These are phyloP conservation scores for Pelochelys cantorii DNA, from an alignment of 2,797 vertebrate species.

Conservation along the genomic window DNA sequence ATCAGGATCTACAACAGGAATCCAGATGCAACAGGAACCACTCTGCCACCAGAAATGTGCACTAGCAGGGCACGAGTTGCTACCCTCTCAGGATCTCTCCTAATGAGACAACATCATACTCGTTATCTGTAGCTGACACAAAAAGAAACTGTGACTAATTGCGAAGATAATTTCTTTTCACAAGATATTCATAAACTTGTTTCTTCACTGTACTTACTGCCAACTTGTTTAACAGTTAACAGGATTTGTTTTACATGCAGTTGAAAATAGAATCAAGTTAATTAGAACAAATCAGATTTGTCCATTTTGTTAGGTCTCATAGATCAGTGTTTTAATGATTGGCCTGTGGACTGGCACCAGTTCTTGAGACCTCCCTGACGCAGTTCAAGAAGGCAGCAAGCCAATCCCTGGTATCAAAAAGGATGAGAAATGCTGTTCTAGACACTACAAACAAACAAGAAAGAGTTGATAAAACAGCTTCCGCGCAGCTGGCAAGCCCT, in stretches of 20 bases:
- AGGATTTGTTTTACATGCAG: conserved; percentile 15
- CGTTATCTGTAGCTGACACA: neutral
- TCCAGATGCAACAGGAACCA: neutral
- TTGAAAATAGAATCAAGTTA: neutral
- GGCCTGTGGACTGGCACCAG: neutral
- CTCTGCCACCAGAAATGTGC: neutral
- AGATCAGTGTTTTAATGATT: neutral
- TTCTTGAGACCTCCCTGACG: neutral
- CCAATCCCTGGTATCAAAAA: neutral
- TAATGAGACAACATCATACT: neutral
- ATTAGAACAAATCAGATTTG: conserved; percentile 35
- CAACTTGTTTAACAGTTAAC: conserved; percentile 63
- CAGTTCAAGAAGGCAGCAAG: neutral
- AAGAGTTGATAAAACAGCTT: no score
- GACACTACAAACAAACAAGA: neutral
- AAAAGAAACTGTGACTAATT: neutral
- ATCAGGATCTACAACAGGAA: neutral
- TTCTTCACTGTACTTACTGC: conserved; percentile 46
- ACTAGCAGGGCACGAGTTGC: neutral
- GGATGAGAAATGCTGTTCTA: neutral
- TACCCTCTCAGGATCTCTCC: neutral
- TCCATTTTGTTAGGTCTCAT: neutral
- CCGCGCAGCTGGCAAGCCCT: no score
- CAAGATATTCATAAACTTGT: conserved; percentile 13
- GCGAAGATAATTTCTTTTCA: conserved; percentile 36